These are phyloP conservation scores for Synergus itoensis DNA, from an alignment of 2,888 invertebrate genomes.

Conservation along the genomic window DNA sequence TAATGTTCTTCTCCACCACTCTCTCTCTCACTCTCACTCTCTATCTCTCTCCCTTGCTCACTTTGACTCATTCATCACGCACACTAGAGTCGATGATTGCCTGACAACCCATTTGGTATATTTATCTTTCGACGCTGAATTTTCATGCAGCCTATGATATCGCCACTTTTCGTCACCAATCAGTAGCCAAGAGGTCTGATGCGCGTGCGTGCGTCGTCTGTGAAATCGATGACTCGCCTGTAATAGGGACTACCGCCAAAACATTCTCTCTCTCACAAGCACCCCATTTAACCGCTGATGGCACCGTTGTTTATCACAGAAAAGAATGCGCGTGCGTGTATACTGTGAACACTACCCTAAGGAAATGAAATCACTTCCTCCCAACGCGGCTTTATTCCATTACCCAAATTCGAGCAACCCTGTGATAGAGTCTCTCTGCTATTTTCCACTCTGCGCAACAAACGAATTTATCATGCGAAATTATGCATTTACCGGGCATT, in stretches of 20 bases:
- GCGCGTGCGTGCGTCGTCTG: constrained; percentile 61
- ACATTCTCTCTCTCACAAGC: constrained; percentile 58
- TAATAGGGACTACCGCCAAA: constrained; percentile 62
- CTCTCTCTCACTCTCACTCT: background rate
- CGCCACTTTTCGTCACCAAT: constrained; percentile 63
- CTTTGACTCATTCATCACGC: constrained; percentile 28
- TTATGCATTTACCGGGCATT: background rate
- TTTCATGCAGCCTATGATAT: constrained; percentile 50
- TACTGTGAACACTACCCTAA: constrained; percentile 14
- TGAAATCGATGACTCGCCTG: constrained; percentile 63
- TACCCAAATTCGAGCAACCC: constrained; percentile 36
- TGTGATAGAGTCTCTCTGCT: constrained; percentile 28
- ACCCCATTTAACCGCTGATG: constrained; percentile 58
- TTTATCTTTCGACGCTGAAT: constrained; percentile 39
- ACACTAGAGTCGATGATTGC: constrained; percentile 27
- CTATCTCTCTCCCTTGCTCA: constrained; percentile 7
- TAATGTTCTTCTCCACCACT: background rate
- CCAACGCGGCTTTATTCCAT: constrained; percentile 35
- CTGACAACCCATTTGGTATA: constrained; percentile 36
- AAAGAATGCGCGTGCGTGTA: constrained; percentile 38
- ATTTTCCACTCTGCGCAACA: constrained; percentile 23
- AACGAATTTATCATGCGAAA: constrained; percentile 22
- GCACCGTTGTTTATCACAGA: constrained; percentile 41
- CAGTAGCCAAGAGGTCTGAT: constrained; percentile 60
- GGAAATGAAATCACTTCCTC: constrained; percentile 42